These are phyloP conservation scores for Griposia aprilina DNA, from an alignment of 2,888 invertebrate species.

Conservation along the genomic window DNA sequence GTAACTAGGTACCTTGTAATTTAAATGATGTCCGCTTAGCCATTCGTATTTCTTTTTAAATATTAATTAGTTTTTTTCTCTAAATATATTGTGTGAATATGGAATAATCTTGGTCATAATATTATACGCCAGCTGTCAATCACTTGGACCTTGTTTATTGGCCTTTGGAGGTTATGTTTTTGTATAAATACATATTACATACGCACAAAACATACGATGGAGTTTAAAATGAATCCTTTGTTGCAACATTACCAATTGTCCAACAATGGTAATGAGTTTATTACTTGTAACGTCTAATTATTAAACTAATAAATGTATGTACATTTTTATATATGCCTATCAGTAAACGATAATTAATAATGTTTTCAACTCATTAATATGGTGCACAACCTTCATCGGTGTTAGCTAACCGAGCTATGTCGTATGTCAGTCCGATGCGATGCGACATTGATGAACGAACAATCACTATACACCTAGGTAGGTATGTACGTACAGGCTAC, in stretches of 20 bases:
- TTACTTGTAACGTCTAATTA: neutral
- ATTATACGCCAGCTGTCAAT: constrained; percentile 14
- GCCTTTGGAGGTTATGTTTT: constrained; percentile 49
- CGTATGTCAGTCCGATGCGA: constrained; percentile 48
- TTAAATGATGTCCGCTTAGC: neutral
- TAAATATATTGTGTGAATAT: constrained; percentile 1
- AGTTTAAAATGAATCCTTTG: constrained; percentile 24
- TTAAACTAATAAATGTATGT: neutral
- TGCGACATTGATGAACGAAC: constrained; percentile 65
- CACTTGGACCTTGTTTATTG: constrained; percentile 20
- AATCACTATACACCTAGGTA: constrained; percentile 52
- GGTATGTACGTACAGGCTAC: constrained; percentile 43
- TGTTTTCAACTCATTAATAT: constrained; percentile 41
- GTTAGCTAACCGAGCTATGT: constrained; percentile 59
- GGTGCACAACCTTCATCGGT: constrained; percentile 55
- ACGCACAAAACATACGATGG: neutral
- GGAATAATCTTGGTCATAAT: neutral
- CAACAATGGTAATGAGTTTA: constrained; percentile 7
- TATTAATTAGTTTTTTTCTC: neutral
- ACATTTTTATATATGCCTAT: constrained; percentile 4
- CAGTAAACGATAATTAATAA: constrained; percentile 26
- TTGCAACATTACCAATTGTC: constrained; percentile 17
- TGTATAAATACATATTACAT: constrained; percentile 16
- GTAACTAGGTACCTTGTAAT: neutral
- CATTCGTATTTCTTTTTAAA: neutral